These are phyloP conservation scores for Lithosia quadra DNA, from an alignment of 2,888 invertebrate species.

Conservation along the genomic window DNA sequence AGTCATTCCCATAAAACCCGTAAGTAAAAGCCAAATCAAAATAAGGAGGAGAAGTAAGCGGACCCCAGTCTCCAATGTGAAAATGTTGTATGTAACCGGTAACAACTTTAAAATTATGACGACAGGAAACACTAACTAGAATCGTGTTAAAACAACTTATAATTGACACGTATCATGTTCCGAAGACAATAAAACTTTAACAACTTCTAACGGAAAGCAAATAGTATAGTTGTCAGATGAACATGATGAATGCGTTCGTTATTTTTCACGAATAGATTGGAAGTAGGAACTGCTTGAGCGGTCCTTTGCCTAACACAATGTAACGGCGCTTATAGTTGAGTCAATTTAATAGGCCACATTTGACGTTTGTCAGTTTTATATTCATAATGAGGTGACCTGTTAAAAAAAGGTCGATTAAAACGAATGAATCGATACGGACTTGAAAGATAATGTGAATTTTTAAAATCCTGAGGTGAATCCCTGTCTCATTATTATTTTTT, in stretches of 20 bases:
- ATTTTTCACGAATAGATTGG: conserved; percentile 46
- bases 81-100: not conserved
- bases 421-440: no score
- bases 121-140: no score
- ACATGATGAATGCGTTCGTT: conserved; percentile 38
- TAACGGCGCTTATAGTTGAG: conserved; percentile 42
- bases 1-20: not conserved
- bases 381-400: no score
- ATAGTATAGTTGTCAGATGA: conserved; percentile 36
- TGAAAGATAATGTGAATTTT: no score
- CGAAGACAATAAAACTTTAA: conserved; percentile 37
- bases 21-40: not conserved
- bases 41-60: not conserved
- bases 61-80: no score
- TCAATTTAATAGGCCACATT: no score
- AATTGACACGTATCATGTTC: conserved; percentile 30
- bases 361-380: no score
- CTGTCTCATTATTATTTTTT: no score
- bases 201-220: conserved; percentile 34
- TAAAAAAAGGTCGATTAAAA: no score
- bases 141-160: conserved; percentile 29
- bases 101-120: not conserved
- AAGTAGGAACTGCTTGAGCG: conserved; percentile 26
- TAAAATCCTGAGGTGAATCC: no score
- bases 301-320: conserved; percentile 35